Conservation (phyloP, 2,888 invertebrate species). For the Dascillus cervinus region DNA sequence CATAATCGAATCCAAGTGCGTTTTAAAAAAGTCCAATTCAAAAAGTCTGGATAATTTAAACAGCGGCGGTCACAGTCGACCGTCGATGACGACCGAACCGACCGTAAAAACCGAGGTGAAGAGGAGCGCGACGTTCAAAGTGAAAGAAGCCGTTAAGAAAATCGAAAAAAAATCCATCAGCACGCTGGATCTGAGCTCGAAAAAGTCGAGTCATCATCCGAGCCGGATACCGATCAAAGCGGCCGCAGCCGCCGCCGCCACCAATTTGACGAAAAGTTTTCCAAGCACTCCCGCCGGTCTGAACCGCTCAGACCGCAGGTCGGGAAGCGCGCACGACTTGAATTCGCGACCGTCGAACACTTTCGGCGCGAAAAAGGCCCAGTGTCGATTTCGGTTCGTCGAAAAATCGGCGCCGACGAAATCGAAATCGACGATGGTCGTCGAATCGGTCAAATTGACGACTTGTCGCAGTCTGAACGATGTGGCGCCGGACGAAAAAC, state of each 20-base stretch:
- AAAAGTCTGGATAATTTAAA: slow-evolving; percentile 11
- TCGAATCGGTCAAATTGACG: too few species aligned
- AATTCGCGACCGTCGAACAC: slow-evolving; percentile 2
- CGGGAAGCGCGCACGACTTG: slow-evolving; percentile 17
- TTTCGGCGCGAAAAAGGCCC: slow-evolving; percentile 8
- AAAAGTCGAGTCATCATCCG: slow-evolving; percentile 11
- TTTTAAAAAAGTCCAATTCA: slow-evolving; percentile 49
- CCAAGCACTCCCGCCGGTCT: slow-evolving; percentile 43
- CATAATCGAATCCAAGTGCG: slow-evolving; percentile 61
- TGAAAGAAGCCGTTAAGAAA: slow-evolving; percentile 30
- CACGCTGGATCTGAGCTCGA: slow-evolving; percentile 14
- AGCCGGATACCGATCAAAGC: slow-evolving; percentile 38
- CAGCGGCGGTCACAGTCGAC: background rate
- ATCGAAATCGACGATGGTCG: too few species aligned
- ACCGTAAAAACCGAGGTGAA: slow-evolving; percentile 2
- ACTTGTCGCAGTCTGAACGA: too few species aligned
- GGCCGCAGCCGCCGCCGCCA: too few species aligned
- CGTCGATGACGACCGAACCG: background rate
- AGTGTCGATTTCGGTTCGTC: too few species aligned
- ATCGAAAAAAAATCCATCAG: slow-evolving; percentile 30
- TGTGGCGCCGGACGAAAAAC: background rate
- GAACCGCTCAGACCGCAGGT: slow-evolving; percentile 22
- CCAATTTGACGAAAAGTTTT: slow-evolving; percentile 33
- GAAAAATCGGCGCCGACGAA: too few species aligned
- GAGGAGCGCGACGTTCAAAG: slow-evolving; percentile 19